Evolutionary conservation across 2,797 vertebrate genomes (phyloP).

Genomic region (Psittacula derbiana): DNA sequence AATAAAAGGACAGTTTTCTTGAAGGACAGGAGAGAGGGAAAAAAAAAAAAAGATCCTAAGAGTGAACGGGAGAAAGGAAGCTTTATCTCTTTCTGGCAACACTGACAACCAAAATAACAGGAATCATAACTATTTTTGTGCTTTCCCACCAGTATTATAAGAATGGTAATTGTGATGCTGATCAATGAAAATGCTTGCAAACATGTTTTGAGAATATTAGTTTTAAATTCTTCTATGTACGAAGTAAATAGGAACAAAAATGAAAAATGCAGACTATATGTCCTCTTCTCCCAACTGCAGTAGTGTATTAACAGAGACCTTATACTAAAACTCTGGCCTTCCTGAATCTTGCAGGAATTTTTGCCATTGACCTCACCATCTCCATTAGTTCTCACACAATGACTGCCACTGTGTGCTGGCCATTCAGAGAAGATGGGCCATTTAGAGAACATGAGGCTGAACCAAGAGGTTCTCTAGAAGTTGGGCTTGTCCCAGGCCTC

Average conservation of each 20-base stretch:
- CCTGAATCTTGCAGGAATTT: neutral
- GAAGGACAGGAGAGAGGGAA: slow-evolving; percentile 47
- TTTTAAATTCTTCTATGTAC: neutral
- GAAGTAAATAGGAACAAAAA: neutral
- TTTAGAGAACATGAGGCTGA: neutral
- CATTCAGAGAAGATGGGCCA: neutral
- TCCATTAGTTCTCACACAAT: neutral
- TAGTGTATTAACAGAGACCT: neutral
- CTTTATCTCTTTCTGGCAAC: slow-evolving; percentile 52
- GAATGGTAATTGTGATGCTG: neutral
- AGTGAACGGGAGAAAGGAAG: neutral
- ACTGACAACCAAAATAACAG: slow-evolving; percentile 39
- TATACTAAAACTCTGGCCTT: neutral
- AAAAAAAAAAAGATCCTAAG: fast-evolving
- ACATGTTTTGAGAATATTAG: neutral
- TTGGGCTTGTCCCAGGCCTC: fast-evolving
- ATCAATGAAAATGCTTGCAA: neutral
- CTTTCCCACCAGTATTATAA: neutral
- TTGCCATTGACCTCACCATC: neutral
- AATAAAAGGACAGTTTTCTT: slow-evolving; percentile 77
- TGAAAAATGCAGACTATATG: neutral
- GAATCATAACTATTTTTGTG: slow-evolving; percentile 44
- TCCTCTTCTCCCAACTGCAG: fast-evolving
- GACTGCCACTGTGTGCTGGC: neutral
- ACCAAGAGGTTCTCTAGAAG: neutral